Evolutionary conservation across 2,888 invertebrate genomes (phyloP).

Genomic region (Agonopterix heracliana): DNA sequence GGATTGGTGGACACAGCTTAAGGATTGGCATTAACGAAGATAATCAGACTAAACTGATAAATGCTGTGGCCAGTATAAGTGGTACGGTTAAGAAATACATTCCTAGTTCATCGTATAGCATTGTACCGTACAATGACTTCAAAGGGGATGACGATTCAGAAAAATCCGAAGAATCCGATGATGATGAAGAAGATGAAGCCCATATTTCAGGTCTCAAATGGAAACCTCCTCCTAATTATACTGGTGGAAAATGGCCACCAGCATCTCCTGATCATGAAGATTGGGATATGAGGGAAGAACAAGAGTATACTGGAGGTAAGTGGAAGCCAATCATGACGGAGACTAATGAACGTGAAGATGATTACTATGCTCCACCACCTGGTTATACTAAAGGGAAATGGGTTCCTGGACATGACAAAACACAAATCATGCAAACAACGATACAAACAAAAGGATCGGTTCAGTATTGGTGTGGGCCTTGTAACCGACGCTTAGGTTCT

Average conservation of each 20-base stretch:
- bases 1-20: conserved; percentile 78
- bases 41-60: conserved; percentile 78
- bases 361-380: conserved; percentile 79
- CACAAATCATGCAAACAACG: conserved; percentile 71
- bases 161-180: conserved; percentile 76
- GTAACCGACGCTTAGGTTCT: conserved; percentile 84
- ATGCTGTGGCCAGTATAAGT: conserved; percentile 79
- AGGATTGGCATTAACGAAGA: conserved; percentile 74
- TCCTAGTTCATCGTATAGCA: conserved; percentile 47
- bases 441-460: conserved; percentile 70
- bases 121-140: conserved; percentile 51
- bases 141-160: conserved; percentile 68
- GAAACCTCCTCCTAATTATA: conserved; percentile 78
- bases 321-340: conserved; percentile 74
- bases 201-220: conserved; percentile 81
- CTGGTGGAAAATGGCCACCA: conserved; percentile 67
- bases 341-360: conserved; percentile 55
- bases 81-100: conserved; percentile 73
- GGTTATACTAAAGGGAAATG: conserved; percentile 88
- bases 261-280: conserved; percentile 69
- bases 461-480: conserved; percentile 88
- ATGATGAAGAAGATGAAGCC: conserved; percentile 72
- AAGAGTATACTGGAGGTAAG: conserved; percentile 78
- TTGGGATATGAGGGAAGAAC: conserved; percentile 72
- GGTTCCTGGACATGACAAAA: conserved; percentile 81